phyloP scores from a whole-genome alignment of 2,888 invertebrate species.

The Pocota personata region DNA sequence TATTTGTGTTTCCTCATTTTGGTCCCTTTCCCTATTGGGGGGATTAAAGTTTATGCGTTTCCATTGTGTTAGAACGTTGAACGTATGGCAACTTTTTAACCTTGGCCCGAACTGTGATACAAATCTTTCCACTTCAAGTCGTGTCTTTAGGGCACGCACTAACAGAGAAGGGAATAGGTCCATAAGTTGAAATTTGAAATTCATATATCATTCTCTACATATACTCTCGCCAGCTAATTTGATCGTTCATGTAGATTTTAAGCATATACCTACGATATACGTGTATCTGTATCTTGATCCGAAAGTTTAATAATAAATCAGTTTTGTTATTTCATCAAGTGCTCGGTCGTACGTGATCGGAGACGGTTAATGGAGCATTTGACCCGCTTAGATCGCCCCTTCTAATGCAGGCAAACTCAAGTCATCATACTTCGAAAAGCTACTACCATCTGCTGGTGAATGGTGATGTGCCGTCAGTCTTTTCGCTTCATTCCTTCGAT shows the following conservation, averaged over 20 bases:
- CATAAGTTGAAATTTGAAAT: conserved; percentile 41
- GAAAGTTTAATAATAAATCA: conserved; percentile 63
- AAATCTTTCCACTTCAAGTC: conserved; percentile 57
- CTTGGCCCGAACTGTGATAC: conserved; percentile 56
- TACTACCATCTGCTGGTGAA: background rate
- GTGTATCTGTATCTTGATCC: conserved; percentile 32
- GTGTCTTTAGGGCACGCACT: conserved; percentile 61
- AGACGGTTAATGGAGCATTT: conserved; percentile 51
- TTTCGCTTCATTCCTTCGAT: conserved; percentile 27
- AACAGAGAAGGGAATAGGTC: conserved; percentile 33
- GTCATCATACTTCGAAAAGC: background rate
- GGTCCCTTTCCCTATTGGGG: background rate
- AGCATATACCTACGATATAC: background rate
- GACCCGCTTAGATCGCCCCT: conserved; percentile 55
- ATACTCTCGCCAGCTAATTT: conserved; percentile 34
- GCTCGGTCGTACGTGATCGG: conserved; percentile 55
- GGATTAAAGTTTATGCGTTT: conserved; percentile 38
- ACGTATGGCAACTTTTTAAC: conserved; percentile 59
- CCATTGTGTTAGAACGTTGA: conserved; percentile 51
- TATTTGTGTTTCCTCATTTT: conserved; percentile 31
- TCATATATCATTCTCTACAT: conserved; percentile 35
- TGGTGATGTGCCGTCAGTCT: conserved; percentile 18
- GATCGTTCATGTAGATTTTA: conserved; percentile 43
- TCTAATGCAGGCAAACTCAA: conserved; percentile 46
- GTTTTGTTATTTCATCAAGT: conserved; percentile 54